These are phyloP conservation scores for Siderastrea radians DNA, from an alignment of 92 coral and sea anemone species.

Conservation along the genomic window DNA sequence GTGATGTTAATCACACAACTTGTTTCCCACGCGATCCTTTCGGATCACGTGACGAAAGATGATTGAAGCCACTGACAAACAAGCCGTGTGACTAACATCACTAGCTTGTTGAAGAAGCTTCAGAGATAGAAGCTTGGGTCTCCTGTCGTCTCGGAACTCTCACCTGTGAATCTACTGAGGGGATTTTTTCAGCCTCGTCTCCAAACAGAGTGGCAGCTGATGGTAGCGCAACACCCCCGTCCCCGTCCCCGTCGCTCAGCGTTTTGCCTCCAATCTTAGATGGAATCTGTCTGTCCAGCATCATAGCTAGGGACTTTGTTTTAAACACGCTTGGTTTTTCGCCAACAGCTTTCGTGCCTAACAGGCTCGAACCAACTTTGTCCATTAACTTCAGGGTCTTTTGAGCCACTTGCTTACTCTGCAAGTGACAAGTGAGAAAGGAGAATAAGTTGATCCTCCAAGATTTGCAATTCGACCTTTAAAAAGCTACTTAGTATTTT, in stretches of 20 bases:
- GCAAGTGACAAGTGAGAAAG: neutral
- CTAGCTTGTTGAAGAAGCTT: neutral
- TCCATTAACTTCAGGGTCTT: constrained; percentile 81
- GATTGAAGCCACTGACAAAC: too few relatives aligned
- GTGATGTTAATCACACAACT: too few relatives aligned
- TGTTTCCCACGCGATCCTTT: too few relatives aligned
- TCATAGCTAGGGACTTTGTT: constrained; percentile 74
- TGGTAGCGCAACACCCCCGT: constrained; percentile 73
- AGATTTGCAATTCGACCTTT: neutral
- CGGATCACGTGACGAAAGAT: too few relatives aligned
- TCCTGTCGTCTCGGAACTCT: neutral
- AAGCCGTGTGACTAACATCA: neutral
- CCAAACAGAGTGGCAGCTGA: constrained; percentile 83
- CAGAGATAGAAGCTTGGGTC: neutral
- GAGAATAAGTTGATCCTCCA: neutral
- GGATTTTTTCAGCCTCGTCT: constrained; percentile 51
- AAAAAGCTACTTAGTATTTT: neutral
- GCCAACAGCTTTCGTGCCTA: constrained; percentile 82
- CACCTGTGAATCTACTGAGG: constrained; percentile 93
- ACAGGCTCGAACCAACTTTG: constrained; percentile 68
- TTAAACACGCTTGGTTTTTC: constrained; percentile 86
- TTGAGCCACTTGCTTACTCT: constrained; percentile 78
- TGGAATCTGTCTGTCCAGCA: constrained; percentile 86
- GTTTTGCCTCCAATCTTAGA: constrained; percentile 86
- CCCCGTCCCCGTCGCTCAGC: constrained; percentile 82